Percentiles rank a stretch among this genome's conserved stretches.
These are phyloP conservation scores for Bovichtus diacanthus DNA, from an alignment of 2,797 vertebrate species.

Conservation along the genomic window DNA sequence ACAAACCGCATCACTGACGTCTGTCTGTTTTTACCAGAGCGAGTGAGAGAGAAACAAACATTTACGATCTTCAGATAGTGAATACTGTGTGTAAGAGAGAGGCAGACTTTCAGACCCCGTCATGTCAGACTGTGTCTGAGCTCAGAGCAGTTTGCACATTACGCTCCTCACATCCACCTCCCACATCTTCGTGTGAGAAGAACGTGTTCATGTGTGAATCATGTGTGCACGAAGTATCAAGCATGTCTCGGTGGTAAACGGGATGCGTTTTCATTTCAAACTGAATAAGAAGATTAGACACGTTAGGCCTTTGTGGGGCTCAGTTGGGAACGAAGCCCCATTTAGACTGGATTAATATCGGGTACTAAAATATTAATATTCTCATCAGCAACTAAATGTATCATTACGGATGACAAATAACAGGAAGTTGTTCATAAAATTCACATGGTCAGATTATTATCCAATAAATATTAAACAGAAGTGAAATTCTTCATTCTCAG, in stretches of 20 bases:
- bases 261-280: constrained; percentile 1
- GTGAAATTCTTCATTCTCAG: background rate
- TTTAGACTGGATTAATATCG: background rate
- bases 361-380: background rate
- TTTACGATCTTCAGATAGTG: constrained; percentile 33
- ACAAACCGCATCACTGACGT: constrained; percentile 53
- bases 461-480: background rate
- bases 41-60: constrained; percentile 28
- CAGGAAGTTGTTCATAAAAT: background rate
- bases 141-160: constrained; percentile 5
- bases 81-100: constrained; percentile 22
- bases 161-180: constrained; percentile 38
- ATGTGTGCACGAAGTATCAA: background rate
- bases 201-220: background rate
- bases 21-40: constrained; percentile 45
- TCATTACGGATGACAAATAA: background rate
- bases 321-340: background rate
- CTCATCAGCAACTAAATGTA: background rate
- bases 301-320: background rate
- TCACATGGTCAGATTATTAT: background rate
- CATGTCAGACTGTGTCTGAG: constrained; percentile 54
- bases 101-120: constrained; percentile 23
- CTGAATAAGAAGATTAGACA: background rate
- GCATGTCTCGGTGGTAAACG: background rate
- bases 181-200: constrained; percentile 22